Evolutionary conservation across 2,113 vertebrate species (phyloP).

Genomic region (Tichodroma muraria): DNA sequence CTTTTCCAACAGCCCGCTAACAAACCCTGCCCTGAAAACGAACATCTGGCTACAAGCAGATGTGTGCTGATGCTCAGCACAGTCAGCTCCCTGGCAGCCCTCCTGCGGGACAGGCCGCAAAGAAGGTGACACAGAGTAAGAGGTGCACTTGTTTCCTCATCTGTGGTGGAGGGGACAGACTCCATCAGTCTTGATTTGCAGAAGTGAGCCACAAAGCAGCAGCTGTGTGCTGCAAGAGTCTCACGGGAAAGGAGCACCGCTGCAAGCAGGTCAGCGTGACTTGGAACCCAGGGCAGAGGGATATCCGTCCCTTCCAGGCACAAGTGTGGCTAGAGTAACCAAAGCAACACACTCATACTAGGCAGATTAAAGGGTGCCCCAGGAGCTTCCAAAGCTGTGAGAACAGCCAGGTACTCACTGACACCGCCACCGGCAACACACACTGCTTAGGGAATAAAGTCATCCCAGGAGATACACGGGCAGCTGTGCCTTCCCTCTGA

Average conservation of each 20-base stretch:
- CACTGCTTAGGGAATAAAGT: background rate
- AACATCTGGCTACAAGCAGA: background rate
- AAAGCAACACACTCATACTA: background rate
- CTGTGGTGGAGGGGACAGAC: background rate
- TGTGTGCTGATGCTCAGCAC: background rate
- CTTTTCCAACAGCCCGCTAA: background rate
- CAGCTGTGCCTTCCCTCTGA: background rate
- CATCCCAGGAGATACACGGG: background rate
- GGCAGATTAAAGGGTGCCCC: background rate
- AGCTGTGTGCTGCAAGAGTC: background rate
- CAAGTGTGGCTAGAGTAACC: background rate
- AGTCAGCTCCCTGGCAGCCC: background rate
- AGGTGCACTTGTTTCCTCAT: background rate
- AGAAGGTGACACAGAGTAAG: background rate
- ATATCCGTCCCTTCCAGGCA: background rate
- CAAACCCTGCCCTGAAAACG: background rate
- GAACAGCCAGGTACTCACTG: background rate
- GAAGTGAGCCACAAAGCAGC: background rate
- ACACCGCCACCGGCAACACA: background rate
- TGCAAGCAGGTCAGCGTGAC: background rate
- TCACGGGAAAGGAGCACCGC: accelerated
- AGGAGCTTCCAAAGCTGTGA: background rate
- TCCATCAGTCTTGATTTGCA: background rate
- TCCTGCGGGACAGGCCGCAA: background rate
- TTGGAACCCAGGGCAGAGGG: background rate